A percentile compares a stretch with the other conserved stretches of the same genome.
Conservation (phyloP, 2,797 vertebrate genomes). For the Lepus oiostolus region DNA sequence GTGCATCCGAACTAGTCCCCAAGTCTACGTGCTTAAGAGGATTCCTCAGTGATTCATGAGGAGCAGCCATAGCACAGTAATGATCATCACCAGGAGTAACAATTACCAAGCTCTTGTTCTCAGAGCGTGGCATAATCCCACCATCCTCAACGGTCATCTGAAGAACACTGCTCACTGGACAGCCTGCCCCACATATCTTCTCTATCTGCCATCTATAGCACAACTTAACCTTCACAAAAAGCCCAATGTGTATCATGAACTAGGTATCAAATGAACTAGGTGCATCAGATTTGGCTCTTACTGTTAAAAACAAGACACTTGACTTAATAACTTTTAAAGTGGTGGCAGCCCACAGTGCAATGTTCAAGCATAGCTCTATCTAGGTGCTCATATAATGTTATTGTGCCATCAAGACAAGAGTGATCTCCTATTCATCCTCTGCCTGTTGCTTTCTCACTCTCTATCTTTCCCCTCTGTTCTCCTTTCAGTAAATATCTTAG, state of each 20-base stretch:
- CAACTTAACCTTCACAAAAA: background rate
- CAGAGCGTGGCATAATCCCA: background rate
- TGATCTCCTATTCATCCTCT: background rate
- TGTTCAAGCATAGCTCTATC: background rate
- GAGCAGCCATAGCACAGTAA: background rate
- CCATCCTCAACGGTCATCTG: background rate
- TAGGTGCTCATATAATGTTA: background rate
- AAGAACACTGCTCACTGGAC: background rate
- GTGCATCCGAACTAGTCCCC: background rate
- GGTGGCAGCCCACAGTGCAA: background rate
- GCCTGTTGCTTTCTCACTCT: background rate
- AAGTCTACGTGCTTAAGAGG: background rate
- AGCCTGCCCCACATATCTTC: background rate
- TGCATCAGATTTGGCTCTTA: background rate
- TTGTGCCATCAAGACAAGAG: background rate
- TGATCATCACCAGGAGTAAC: background rate
- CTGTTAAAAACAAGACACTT: background rate
- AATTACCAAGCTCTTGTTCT: background rate
- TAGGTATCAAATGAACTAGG: background rate
- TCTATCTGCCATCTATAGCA: too few relatives aligned
- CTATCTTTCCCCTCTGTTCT: background rate
- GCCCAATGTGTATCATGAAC: background rate
- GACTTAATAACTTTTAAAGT: background rate
- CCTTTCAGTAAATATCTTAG: background rate
- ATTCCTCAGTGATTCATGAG: background rate